These are phyloP conservation scores for Trichonephila clavata DNA, from an alignment of 1,140 invertebrate genomes.

Conservation along the genomic window DNA sequence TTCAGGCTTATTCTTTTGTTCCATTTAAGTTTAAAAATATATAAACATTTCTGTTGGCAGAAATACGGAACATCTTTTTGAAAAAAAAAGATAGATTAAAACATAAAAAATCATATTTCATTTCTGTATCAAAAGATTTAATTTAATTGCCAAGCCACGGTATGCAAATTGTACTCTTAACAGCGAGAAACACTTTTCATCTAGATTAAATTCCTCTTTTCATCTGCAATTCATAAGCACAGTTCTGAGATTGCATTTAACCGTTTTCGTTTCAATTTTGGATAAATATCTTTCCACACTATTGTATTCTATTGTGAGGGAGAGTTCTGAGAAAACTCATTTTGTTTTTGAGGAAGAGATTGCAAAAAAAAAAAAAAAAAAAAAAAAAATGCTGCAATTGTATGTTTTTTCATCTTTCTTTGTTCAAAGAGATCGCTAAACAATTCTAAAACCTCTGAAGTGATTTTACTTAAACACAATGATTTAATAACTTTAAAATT, in stretches of 20 bases:
- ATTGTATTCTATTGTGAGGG: conserved; percentile 10
- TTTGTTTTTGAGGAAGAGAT: neutral
- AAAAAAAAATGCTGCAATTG: too few species aligned
- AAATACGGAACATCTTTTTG: neutral
- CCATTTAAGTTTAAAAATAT: neutral
- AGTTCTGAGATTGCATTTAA: conserved; percentile 14
- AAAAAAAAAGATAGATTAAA: neutral
- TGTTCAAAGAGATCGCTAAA: too few species aligned
- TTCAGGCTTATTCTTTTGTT: neutral
- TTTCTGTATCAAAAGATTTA: neutral
- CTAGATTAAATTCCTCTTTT: conserved; percentile 46
- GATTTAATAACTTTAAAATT: too few species aligned
- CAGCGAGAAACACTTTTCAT: conserved; percentile 28
- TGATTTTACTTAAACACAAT: too few species aligned
- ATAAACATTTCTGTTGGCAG: neutral
- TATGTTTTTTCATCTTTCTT: too few species aligned
- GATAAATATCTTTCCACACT: neutral
- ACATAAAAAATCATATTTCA: neutral
- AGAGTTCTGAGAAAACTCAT: neutral
- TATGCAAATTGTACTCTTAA: conserved; percentile 35
- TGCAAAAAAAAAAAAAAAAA: neutral
- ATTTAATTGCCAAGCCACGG: conserved; percentile 39
- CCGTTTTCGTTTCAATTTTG: neutral
- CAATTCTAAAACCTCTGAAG: too few species aligned
- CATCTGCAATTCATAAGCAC: conserved; percentile 39